A percentile compares a stretch with the other conserved stretches of the same genome.
Conservation (phyloP, 2,888 invertebrate genomes). For the Athalia cordata region DNA sequence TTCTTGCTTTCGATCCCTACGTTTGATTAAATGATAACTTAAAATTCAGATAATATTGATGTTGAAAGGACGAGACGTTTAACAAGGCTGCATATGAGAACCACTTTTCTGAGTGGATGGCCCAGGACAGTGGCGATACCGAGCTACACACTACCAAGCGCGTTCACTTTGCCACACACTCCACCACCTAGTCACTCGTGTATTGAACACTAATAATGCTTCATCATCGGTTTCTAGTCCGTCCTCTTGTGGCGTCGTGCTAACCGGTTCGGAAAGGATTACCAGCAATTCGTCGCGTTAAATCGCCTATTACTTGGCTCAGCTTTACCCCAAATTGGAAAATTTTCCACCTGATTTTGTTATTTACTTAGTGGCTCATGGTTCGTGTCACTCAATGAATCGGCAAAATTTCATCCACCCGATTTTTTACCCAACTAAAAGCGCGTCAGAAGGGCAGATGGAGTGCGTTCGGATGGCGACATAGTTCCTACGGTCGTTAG, state of each 20-base stretch:
- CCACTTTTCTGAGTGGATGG: conserved; percentile 36
- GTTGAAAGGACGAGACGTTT: neutral
- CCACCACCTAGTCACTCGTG: conserved; percentile 49
- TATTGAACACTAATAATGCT: conserved; percentile 61
- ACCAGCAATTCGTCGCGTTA: conserved; percentile 51
- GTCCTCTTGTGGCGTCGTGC: conserved; percentile 53
- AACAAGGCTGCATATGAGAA: conserved; percentile 38
- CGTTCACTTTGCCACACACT: conserved; percentile 30
- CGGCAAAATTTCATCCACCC: neutral
- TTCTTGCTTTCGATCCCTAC: neutral
- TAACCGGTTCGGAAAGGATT: conserved; percentile 47
- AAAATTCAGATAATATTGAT: no score
- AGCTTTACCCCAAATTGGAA: conserved; percentile 56
- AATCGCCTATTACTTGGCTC: conserved; percentile 61
- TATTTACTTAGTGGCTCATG: conserved; percentile 5
- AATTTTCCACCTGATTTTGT: conserved; percentile 63
- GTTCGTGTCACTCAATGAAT: neutral
- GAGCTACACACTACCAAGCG: conserved; percentile 25
- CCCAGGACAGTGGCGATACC: conserved; percentile 36
- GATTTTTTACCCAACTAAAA: neutral
- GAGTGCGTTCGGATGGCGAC: no score
- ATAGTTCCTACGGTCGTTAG: no score
- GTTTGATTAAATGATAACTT: neutral
- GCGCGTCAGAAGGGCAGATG: conserved; percentile 13
- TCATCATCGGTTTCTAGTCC: conserved; percentile 57